Evolutionary conservation across 2,113 vertebrate species (phyloP).

Genomic region (Chaetura pelagica): DNA sequence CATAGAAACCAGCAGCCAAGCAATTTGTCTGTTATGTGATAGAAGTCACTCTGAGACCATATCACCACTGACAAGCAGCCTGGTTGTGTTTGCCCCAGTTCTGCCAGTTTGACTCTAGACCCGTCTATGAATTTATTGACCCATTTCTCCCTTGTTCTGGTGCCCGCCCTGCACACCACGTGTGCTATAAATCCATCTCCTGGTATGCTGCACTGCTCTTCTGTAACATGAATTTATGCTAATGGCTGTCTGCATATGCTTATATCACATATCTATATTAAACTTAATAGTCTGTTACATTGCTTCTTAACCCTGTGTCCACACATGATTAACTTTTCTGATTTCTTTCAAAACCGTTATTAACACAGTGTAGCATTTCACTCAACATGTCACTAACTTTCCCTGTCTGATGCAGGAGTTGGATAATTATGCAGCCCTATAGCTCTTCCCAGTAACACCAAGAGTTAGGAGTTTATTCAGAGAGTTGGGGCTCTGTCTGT

Average conservation of each 20-base stretch:
- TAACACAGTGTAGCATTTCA: slow-evolving; percentile 93
- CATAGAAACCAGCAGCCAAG: slow-evolving; percentile 2
- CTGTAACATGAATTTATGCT: slow-evolving; percentile 98
- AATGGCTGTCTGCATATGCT: slow-evolving; percentile 98
- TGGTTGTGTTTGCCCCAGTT: slow-evolving; percentile 52
- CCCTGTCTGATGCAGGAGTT: slow-evolving; percentile 77
- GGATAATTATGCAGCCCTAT: slow-evolving; percentile 64
- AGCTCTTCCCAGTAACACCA: slow-evolving; percentile 70
- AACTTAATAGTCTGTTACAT: slow-evolving; percentile 99
- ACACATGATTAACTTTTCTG: slow-evolving; percentile 99
- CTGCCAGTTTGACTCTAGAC: slow-evolving; percentile 69
- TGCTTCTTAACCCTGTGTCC: slow-evolving; percentile 99
- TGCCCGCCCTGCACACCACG: slow-evolving; percentile 26
- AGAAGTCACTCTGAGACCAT: slow-evolving; percentile 37
- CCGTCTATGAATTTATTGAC: slow-evolving; percentile 69
- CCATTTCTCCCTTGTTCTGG: slow-evolving; percentile 61
- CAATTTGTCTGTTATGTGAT: background rate
- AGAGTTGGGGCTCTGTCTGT: background rate
- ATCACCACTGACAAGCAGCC: slow-evolving; percentile 36
- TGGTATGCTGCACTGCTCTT: slow-evolving; percentile 77
- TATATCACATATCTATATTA: slow-evolving; percentile 99
- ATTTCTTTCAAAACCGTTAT: slow-evolving; percentile 98
- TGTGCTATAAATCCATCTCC: slow-evolving; percentile 71
- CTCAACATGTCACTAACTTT: slow-evolving; percentile 93
- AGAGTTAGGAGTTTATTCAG: slow-evolving; percentile 35